Evolutionary conservation across 2,113 vertebrate species (phyloP), one percentile per base, ranked within the genome.

Genomic region (Felis catus): DNA sequence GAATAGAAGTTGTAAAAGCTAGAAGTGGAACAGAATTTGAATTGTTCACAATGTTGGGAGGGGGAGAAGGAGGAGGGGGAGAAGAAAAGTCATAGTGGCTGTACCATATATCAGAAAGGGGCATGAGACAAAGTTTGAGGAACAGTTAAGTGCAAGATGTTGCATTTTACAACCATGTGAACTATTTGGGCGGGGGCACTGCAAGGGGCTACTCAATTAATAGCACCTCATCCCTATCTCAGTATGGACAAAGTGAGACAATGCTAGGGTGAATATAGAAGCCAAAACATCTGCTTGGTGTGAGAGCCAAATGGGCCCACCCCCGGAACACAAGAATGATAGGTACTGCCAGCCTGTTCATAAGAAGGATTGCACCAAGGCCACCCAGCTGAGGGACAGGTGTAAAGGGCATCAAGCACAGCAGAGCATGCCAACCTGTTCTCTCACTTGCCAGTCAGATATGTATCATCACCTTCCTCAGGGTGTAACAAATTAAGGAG

Each of bases 161-260:
- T 63, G 15, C 8, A 79, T 48, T 83, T 94, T 18, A 73, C 1
- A 82, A 25, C 33, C 25, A 36, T 10, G 2, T 71, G 15, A 90
- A 33, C 2, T 39, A 33, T 61, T 16, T 1, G 3, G 9, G 4
- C 6, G 9, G 4, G 3, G 33, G 1, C 29, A 86, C 8, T 79
- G 51, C 10, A 58, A 7, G 10, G 21, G 4, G 7, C 7, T 27
- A 33, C 11, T 15, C 39, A 27, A 4, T 13, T 70, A 31, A 55
- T 36, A 73, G 27, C 3, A 66, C 12, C 33, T 85, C 14, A 80
- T 58, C 25, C 11, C 21, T 93, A 10, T 21, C 55, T 63, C 36
- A 80, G 71, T 89, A 16, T 89, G 23, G 51, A 71, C 13, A 45
- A 84, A 41, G 25, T 41, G 29, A 21, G 16, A 36, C 71, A 39